Percentiles rank a stretch among this genome's conserved stretches.
Evolutionary conservation across 1,140 invertebrate species (phyloP).

Genomic region (Plectus sambesii): DNA sequence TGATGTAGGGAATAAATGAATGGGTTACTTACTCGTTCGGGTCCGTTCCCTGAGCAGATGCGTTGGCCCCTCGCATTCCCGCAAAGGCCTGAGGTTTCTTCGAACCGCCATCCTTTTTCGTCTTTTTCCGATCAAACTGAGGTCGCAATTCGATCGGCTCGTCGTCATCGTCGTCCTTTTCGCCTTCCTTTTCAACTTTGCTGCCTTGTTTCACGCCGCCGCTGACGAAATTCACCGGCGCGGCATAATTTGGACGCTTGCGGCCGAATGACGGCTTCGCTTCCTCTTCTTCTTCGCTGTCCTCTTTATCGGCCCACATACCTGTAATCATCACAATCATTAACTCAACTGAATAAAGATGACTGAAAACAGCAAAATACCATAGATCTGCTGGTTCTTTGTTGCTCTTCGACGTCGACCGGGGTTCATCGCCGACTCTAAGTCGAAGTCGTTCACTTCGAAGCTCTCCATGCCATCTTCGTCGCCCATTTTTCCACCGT

Average conservation of each 20-base stretch:
- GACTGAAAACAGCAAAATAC: no score
- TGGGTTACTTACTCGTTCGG: no score
- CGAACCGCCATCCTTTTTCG: conserved; percentile 5
- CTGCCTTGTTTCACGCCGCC: conserved; percentile 46
- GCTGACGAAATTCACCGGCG: conserved; percentile 49
- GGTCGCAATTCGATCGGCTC: conserved; percentile 11
- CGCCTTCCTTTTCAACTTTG: conserved; percentile 16
- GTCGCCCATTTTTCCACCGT: conserved; percentile 21
- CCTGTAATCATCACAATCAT: no score
- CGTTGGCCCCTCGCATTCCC: conserved; percentile 30
- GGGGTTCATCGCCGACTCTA: conserved; percentile 45
- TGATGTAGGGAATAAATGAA: no score
- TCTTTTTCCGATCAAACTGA: background rate
- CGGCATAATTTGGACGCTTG: conserved; percentile 32
- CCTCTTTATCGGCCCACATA: conserved; percentile 49
- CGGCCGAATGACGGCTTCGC: conserved; percentile 7
- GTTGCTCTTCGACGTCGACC: conserved; percentile 23
- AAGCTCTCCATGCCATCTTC: conserved; percentile 44
- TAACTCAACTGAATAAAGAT: no score
- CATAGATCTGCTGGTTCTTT: conserved; percentile 31
- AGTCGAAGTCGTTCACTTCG: conserved; percentile 48
- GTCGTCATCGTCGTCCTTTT: conserved; percentile 25
- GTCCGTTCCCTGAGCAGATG: no score
- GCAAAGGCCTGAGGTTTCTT: conserved; percentile 26
- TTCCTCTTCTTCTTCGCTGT: conserved; percentile 28